Conservation (phyloP, 2,888 invertebrate genomes). For the Eilema caniola region DNA sequence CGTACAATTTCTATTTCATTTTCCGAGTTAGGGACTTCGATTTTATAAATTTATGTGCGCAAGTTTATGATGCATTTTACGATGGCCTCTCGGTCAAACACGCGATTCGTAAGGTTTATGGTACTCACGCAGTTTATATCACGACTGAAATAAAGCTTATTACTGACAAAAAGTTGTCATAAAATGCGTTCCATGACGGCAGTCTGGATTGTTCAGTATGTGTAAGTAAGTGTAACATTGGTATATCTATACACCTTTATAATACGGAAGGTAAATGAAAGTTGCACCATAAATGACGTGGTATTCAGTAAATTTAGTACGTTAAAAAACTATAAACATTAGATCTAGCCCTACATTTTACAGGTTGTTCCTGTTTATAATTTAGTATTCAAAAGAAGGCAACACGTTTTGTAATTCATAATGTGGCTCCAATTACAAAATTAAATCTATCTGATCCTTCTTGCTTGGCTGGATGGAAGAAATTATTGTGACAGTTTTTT, state of each 20-base stretch:
- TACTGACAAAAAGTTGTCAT: constrained; percentile 46
- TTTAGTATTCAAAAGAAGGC: too few species aligned
- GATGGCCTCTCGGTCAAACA: constrained; percentile 81
- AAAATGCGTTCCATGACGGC: constrained; percentile 21
- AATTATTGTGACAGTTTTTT: too few species aligned
- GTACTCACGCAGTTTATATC: constrained; percentile 75
- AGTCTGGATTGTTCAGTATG: constrained; percentile 9
- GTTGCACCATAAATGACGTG: background rate
- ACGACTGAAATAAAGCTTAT: constrained; percentile 70
- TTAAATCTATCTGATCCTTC: too few species aligned
- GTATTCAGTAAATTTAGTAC: background rate
- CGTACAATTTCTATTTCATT: constrained; percentile 64
- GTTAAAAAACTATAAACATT: background rate
- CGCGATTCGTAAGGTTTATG: constrained; percentile 77
- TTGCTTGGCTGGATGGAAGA: too few species aligned
- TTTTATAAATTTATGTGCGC: constrained; percentile 78
- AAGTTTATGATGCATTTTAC: constrained; percentile 81
- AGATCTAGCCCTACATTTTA: too few species aligned
- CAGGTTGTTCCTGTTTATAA: too few species aligned
- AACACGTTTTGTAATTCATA: too few species aligned
- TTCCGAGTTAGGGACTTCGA: constrained; percentile 66
- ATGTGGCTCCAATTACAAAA: too few species aligned
- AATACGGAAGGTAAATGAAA: background rate
- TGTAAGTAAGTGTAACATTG: background rate
- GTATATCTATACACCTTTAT: background rate